Base-by-base conservation (phyloP, 2,888 invertebrate genomes). In the Caenorhabditis becei region DNA sequence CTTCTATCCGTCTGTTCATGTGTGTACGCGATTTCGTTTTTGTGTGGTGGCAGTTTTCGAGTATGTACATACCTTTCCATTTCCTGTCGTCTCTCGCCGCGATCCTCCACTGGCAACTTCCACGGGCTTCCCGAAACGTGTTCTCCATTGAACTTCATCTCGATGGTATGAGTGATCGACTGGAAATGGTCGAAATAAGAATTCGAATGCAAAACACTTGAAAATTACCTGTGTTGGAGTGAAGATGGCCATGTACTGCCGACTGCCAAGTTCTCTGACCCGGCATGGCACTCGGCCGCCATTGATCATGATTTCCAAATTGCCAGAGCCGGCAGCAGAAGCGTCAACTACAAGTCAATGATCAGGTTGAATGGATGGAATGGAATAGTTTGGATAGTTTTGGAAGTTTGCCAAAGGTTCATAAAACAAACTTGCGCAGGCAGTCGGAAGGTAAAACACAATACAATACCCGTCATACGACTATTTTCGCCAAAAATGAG, bases 241-340 rank as follows among this genome's bases (percentile, higher is more conserved):
- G 92, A 97, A 98, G 16, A 96, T 95, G 41, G 97, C 97, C 77
- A 95, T 93, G 87, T 92, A 93, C 41, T 95, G 93, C 91, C 97
- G 96, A 49, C 95, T 95, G 54, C 97, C 97, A 61, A 97, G 93
- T 75, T 96, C 95, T 83, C 95, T 94, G 16, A 98, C 86, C 69
- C 96, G 96, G 88, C 97, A 97, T 10, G 96, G 96, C 28, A 97
- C 97, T 83, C 96, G 94, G 4, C 97, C 95, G 47, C 96, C 97
- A 90, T 97, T 97, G 10, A 97, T 97, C 84, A 97, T 94, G 86
- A 98, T 95, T 92, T 97, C 97, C 86, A 98, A 92, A 92, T 97
- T 97, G 18, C 97, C 98, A 2, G 96, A 96, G 44, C 97, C 97
- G n/a, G 97, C 97, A 85, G 94, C 94, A 77, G 96, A 95, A 72